Base-by-base conservation (phyloP, 2,113 vertebrate genomes). In the Pithys albifrons region DNA sequence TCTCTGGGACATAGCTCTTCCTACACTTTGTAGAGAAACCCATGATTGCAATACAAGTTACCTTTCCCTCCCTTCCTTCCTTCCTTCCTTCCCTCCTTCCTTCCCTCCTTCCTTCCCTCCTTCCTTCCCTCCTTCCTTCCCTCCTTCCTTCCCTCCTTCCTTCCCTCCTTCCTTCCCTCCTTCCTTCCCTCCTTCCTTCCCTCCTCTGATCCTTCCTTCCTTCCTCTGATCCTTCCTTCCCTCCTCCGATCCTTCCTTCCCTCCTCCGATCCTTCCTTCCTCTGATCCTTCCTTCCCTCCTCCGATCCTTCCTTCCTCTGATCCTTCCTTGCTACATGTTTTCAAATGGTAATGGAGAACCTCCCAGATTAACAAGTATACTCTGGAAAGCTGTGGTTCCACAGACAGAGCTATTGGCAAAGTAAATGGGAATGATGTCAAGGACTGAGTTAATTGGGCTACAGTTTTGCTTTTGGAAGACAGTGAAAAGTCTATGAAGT, bases 1-100 rank as follows among this genome's bases (percentile, higher is more conserved):
- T 92, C 75, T 93, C 66, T 84, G 72, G 35, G 85, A 31, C 57
- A 77, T n/a, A 45, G 69, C 15, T 92, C 72, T 95, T 94, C 67
- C 75, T 81, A 46, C 1, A 28, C 25, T 69, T 69, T 31, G 37
- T 62, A 48, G 28, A 74, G 64, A 88, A 71, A 46, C 45, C 35
- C 27, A 35, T 0, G 0, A n/a, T 79, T 78, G 45, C 80, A 67
- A 8, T 48, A n/a, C 19, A 55, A 28, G 49, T 52, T 45, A 48
- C 73, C 67, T 52, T 70, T 70, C 57, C 24, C 49, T 83, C 52
- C 31, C 51, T 70, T 45, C 33, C 46, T 73, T 76, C n/a, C 37
- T 18, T 18, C 49, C 49, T 15, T 28, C 51, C 51, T 83, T 41
- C 45, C 41, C 12, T 41, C 39, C 39, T 41, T 41, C 39, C 39